Percentiles rank a stretch among this genome's conserved stretches.
Evolutionary conservation across 2,888 invertebrate genomes (phyloP).

Genomic region (Eupithecia pulchellata): DNA sequence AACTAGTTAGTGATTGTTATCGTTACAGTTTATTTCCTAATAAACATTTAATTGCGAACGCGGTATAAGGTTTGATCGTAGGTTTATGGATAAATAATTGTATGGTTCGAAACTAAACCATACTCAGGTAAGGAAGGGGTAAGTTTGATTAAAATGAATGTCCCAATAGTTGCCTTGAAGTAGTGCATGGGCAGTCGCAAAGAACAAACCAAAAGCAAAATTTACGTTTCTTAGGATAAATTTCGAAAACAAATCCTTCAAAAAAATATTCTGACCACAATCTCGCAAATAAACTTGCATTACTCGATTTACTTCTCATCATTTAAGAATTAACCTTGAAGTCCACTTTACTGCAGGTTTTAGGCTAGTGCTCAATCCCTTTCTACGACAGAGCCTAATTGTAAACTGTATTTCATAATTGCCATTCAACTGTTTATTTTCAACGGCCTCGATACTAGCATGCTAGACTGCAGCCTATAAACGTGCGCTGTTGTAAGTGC

Average conservation of each 20-base stretch:
- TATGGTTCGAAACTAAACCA: background rate
- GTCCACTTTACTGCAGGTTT: background rate
- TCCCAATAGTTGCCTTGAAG: background rate
- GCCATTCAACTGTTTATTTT: constrained; percentile 45
- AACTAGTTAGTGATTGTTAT: background rate
- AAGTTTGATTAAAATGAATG: background rate
- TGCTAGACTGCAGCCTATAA: constrained; percentile 32
- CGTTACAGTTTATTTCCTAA: constrained; percentile 23
- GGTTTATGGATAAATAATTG: background rate
- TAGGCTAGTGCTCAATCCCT: constrained; percentile 24
- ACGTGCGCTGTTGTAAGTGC: constrained; percentile 23
- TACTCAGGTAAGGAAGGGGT: background rate
- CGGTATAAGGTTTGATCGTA: background rate
- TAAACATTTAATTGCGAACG: constrained; percentile 15
- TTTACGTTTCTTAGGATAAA: background rate
- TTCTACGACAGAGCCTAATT: constrained; percentile 38
- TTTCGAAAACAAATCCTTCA: background rate
- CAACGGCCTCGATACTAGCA: constrained; percentile 40
- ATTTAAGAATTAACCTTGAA: constrained; percentile 5
- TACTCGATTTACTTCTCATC: background rate
- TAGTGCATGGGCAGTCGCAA: background rate
- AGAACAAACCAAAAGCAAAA: background rate
- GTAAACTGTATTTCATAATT: constrained; percentile 31
- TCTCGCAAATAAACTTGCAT: background rate
- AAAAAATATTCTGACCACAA: background rate